Evolutionary conservation across 2,797 vertebrate genomes (phyloP).

Genomic region (Holocentrus rufus): DNA sequence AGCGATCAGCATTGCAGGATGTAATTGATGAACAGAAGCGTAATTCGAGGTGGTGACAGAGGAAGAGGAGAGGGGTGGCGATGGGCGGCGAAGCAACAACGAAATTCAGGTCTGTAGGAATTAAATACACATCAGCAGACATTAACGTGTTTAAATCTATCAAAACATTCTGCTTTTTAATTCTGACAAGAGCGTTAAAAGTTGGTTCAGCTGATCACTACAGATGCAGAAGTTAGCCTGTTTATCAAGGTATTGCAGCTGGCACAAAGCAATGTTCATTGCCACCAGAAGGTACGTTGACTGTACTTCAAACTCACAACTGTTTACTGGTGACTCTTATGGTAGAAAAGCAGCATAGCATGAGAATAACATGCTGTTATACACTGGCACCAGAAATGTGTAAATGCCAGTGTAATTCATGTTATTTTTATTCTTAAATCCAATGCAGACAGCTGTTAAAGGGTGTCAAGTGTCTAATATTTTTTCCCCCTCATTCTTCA

Average conservation of each 20-base stretch:
- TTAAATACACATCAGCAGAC: background rate
- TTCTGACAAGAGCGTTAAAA: background rate
- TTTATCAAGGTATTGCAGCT: background rate
- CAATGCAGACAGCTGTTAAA: too few relatives aligned
- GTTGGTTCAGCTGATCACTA: background rate
- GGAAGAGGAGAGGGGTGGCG: slow-evolving; percentile 7
- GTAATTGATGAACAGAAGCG: slow-evolving; percentile 67
- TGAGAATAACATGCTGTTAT: background rate
- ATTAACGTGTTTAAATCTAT: too few relatives aligned
- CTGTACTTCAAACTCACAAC: background rate
- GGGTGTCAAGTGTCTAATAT: too few relatives aligned
- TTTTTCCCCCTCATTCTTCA: too few relatives aligned
- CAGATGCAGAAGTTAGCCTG: background rate
- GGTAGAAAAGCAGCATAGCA: background rate
- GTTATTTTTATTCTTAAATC: too few relatives aligned
- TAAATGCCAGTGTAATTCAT: too few relatives aligned
- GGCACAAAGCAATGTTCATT: too few relatives aligned
- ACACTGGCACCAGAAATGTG: too few relatives aligned
- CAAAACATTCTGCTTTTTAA: too few relatives aligned
- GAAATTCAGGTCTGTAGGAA: slow-evolving; percentile 7
- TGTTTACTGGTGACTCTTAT: background rate
- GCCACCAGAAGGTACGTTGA: too few relatives aligned
- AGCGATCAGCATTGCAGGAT: slow-evolving; percentile 59
- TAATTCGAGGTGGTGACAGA: slow-evolving; percentile 49
- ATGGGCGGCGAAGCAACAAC: slow-evolving; percentile 22